phyloP scores from a whole-genome alignment of 2,888 invertebrate species.

The Gymnosoma rotundatum region DNA sequence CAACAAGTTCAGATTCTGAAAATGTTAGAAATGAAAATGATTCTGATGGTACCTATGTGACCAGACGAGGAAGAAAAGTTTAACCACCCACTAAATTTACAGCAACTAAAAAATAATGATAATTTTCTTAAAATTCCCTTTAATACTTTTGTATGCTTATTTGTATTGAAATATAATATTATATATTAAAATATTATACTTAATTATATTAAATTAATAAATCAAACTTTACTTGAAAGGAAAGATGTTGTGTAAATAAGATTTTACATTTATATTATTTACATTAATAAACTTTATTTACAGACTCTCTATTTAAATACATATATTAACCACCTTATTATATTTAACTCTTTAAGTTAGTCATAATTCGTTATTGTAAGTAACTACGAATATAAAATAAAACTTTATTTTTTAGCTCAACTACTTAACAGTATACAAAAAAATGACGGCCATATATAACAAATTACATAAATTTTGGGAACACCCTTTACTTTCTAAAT shows the following conservation, averaged over 20 bases:
- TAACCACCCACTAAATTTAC: conserved; percentile 15
- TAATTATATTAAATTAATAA: not conserved
- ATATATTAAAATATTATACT: not conserved
- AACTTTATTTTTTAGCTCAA: no score
- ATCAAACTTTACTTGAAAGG: not conserved
- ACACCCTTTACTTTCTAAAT: no score
- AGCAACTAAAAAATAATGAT: not conserved
- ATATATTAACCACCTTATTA: conserved; percentile 5
- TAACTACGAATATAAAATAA: no score
- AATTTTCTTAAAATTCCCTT: no score
- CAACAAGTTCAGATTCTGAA: not conserved
- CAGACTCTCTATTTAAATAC: not conserved
- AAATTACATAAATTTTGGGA: no score
- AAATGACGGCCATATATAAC: no score
- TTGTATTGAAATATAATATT: not conserved
- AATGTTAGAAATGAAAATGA: not conserved
- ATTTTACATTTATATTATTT: conserved; percentile 7
- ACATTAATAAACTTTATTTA: not conserved
- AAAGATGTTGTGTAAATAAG: conserved; percentile 21
- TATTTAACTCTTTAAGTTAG: conserved; percentile 1
- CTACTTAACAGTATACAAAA: no score
- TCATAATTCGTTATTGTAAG: not conserved
- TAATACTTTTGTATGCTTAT: no score
- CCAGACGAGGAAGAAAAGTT: conserved; percentile 28
- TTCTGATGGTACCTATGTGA: conserved; percentile 10